Percentiles rank a stretch among this genome's conserved stretches.
phyloP scores from a whole-genome alignment of 2,113 vertebrate genomes.

The Callipepla squamata region DNA sequence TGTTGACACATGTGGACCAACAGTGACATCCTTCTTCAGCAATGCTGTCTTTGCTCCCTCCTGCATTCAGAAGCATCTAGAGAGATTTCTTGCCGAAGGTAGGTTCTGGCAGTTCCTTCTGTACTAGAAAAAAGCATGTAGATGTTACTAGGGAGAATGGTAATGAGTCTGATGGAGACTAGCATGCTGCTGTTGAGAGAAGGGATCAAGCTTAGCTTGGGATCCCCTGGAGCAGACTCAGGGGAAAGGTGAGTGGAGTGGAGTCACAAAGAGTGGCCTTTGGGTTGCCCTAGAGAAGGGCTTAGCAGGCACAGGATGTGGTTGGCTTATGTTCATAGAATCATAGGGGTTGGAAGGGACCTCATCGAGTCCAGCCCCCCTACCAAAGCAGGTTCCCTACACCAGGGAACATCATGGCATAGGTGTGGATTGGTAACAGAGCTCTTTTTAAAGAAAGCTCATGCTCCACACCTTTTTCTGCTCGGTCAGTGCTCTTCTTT shows the following conservation, averaged over 20 bases:
- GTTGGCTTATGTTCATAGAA: not conserved
- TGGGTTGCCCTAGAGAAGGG: not conserved
- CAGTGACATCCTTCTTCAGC: conserved; percentile 43
- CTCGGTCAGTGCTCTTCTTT: not conserved
- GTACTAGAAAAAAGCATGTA: not conserved
- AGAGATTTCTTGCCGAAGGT: conserved; percentile 54
- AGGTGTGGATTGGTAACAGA: not conserved
- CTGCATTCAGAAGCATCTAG: conserved; percentile 31
- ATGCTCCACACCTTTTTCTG: not conserved
- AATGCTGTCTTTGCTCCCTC: conserved; percentile 27
- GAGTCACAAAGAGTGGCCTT: not conserved
- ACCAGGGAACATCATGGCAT: not conserved
- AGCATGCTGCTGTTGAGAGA: not conserved
- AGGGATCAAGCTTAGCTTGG: conserved; percentile 23
- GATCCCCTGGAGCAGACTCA: not conserved
- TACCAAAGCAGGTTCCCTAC: too few species aligned
- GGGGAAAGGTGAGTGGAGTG: not conserved
- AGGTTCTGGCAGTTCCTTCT: conserved; percentile 33
- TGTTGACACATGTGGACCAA: conserved; percentile 65
- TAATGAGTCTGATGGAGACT: not conserved
- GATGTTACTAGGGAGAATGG: conserved; percentile 1
- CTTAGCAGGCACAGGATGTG: not conserved
- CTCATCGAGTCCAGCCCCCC: too few species aligned
- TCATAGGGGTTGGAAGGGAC: too few species aligned
- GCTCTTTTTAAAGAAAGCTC: not conserved